Percentiles rank a stretch among this genome's conserved stretches.
These are phyloP conservation scores for Odontamblyopus lacepedii DNA, from an alignment of 2,797 vertebrate genomes.

Conservation along the genomic window DNA sequence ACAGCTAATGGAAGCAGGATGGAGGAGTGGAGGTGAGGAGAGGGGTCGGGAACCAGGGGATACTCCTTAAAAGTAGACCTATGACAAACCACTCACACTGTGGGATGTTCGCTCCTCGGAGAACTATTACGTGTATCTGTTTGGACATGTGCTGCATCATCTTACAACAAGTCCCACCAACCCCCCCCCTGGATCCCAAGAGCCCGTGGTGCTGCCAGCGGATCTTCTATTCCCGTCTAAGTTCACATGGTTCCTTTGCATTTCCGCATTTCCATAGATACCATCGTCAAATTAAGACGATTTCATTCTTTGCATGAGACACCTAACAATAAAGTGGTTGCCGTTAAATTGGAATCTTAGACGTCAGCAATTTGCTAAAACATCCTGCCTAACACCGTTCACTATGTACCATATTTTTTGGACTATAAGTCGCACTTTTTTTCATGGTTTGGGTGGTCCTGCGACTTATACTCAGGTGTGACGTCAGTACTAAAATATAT, in stretches of 20 bases:
- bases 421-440: too few species aligned
- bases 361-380: background rate
- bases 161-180: background rate
- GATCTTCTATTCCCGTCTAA: background rate
- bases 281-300: background rate
- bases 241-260: background rate
- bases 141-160: constrained; percentile 18
- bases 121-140: constrained; percentile 17
- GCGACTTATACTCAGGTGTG: too few species aligned
- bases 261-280: too few species aligned
- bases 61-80: constrained; percentile 7
- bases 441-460: too few species aligned
- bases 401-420: too few species aligned
- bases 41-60: constrained; percentile 1
- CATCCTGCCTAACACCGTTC: background rate
- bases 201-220: background rate
- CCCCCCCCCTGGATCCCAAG: background rate
- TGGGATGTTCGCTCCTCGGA: constrained; percentile 15
- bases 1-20: constrained; percentile 19
- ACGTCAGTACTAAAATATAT: too few species aligned
- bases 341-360: background rate
- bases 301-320: background rate
- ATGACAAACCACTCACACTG: constrained; percentile 22
- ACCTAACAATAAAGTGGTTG: background rate
- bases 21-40: background rate